Conservation (phyloP, 2,113 vertebrate species). For the Pontoporia blainvillei region DNA sequence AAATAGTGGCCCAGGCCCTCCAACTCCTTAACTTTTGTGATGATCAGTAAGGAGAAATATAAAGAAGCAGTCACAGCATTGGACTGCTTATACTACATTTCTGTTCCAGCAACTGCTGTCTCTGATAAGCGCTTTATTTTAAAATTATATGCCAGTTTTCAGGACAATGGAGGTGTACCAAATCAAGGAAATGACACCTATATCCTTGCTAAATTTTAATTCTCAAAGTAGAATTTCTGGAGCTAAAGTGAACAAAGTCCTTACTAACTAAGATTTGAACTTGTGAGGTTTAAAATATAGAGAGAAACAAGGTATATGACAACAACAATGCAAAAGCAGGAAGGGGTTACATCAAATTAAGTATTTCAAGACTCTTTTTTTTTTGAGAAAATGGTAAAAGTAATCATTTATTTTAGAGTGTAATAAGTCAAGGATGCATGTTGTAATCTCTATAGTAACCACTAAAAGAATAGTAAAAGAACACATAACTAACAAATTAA, state of each 20-base stretch:
- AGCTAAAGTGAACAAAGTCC: background rate
- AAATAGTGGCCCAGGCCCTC: background rate
- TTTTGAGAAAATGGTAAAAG: background rate
- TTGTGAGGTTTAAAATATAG: background rate
- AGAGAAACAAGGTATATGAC: background rate
- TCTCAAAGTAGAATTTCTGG: background rate
- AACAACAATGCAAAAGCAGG: background rate
- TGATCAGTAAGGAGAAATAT: background rate
- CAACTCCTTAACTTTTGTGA: background rate
- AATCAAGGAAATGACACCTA: background rate
- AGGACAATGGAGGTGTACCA: background rate
- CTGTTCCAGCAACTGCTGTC: background rate
- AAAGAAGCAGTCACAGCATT: background rate
- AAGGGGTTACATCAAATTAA: background rate
- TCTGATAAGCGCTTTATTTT: background rate
- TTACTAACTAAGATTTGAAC: background rate
- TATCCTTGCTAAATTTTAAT: background rate
- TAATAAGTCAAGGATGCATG: background rate
- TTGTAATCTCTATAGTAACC: background rate
- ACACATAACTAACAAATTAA: background rate
- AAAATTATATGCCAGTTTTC: background rate
- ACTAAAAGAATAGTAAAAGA: background rate
- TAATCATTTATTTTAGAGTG: background rate
- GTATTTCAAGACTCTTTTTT: background rate
- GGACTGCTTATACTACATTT: background rate